These are phyloP conservation scores for Lepidotrigona ventralis DNA, from an alignment of 1,140 invertebrate genomes.

Conservation along the genomic window DNA sequence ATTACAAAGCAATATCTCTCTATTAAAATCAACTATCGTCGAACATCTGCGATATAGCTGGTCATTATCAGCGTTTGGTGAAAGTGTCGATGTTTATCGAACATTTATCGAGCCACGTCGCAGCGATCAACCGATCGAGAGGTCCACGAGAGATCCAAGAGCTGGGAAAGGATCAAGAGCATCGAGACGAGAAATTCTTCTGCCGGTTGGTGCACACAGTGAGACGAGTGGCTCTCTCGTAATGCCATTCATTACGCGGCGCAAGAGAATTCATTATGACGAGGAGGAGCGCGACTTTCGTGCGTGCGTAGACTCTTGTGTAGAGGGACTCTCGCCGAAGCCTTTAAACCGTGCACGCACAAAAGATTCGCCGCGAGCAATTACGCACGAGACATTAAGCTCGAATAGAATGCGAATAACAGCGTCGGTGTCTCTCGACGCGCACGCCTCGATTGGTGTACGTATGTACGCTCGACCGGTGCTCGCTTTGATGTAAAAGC, in stretches of 20 bases:
- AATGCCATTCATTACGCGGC: slow-evolving; percentile 28
- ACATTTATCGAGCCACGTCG: background rate
- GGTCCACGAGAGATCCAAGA: background rate
- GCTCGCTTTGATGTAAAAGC: slow-evolving; percentile 35
- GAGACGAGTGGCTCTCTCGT: slow-evolving; percentile 11
- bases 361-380: slow-evolving; percentile 46
- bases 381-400: slow-evolving; percentile 46
- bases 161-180: background rate
- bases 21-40: background rate
- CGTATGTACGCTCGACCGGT: slow-evolving; percentile 26
- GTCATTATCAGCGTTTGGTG: background rate
- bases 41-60: background rate
- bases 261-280: slow-evolving; percentile 23
- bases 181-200: background rate
- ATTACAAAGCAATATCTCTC: too few relatives aligned
- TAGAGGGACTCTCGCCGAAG: background rate
- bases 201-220: background rate
- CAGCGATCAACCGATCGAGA: background rate
- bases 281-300: background rate
- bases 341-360: slow-evolving; percentile 5
- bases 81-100: slow-evolving; percentile 1
- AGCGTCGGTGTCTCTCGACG: slow-evolving; percentile 7
- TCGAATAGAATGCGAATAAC: slow-evolving; percentile 35
- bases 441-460: slow-evolving; percentile 3
- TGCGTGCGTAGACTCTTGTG: background rate